phyloP scores from a whole-genome alignment of 2,888 invertebrate genomes.

The Agonopterix arenella region DNA sequence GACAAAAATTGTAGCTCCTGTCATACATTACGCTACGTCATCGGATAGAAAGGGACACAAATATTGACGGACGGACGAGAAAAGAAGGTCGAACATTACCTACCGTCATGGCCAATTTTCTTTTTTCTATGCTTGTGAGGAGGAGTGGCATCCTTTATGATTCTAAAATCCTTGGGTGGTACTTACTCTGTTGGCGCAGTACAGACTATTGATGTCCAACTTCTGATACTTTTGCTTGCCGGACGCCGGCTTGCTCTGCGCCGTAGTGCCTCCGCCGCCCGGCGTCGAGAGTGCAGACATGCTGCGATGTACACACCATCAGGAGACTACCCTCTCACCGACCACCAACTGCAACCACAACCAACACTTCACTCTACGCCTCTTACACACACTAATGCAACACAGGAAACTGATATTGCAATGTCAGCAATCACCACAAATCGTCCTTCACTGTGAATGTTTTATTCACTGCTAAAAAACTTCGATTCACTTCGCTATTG shows the following conservation, averaged over 20 bases:
- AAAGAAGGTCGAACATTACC: no score
- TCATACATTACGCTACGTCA: no score
- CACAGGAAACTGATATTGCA: neutral
- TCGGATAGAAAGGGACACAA: no score
- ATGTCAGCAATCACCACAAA: slow-evolving; percentile 21
- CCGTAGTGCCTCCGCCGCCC: slow-evolving; percentile 78
- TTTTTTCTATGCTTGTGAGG: no score
- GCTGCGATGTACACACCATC: slow-evolving; percentile 96
- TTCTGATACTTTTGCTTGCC: slow-evolving; percentile 97
- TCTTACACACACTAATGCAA: slow-evolving; percentile 18
- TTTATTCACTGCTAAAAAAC: neutral
- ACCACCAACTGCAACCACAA: slow-evolving; percentile 71
- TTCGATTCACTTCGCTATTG: neutral
- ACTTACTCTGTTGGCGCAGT: slow-evolving; percentile 90
- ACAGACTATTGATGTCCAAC: slow-evolving; percentile 98
- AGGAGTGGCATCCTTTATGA: no score
- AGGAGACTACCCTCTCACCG: slow-evolving; percentile 70
- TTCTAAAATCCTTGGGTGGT: no score
- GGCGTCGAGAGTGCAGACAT: slow-evolving; percentile 97
- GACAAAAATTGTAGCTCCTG: no score
- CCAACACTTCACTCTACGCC: slow-evolving; percentile 26
- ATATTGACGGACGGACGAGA: no score
- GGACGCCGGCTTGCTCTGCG: slow-evolving; percentile 76
- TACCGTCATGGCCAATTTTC: no score
- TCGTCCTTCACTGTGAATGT: slow-evolving; percentile 31